These are phyloP conservation scores for Coregonus sp. DNA, from an alignment of 2,797 vertebrate genomes.

Conservation along the genomic window DNA sequence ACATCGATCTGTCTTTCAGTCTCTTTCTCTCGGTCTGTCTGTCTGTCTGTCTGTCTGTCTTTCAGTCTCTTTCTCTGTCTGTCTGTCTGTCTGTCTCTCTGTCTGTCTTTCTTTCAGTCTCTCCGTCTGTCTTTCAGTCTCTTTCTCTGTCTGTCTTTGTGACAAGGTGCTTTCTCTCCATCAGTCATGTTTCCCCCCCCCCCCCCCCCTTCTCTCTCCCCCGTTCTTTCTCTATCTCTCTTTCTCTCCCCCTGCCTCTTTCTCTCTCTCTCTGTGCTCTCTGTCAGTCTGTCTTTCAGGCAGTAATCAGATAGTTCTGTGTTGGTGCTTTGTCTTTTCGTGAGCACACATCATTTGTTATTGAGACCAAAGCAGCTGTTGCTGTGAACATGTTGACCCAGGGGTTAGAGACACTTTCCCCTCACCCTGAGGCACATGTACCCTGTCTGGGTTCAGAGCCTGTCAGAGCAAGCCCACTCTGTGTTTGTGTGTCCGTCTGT, in stretches of 20 bases:
- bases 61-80: neutral
- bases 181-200: constrained; percentile 12
- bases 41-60: neutral
- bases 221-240: neutral
- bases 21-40: neutral
- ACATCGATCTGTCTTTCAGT: neutral
- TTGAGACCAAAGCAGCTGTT: neutral
- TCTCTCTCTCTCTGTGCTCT: neutral
- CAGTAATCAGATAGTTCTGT: neutral
- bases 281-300: neutral
- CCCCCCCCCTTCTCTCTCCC: no score
- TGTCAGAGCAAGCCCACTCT: no score
- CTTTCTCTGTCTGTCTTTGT: neutral
- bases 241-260: neutral
- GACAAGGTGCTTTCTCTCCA: neutral
- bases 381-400: neutral
- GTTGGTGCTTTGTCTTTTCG: neutral
- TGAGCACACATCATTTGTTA: neutral
- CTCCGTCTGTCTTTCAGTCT: neutral
- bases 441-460: no score
- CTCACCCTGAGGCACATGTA: no score
- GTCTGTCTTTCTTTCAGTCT: neutral
- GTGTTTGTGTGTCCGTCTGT: no score
- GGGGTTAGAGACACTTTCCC: neutral
- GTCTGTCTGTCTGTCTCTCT: neutral